These are phyloP conservation scores for Platycheirus albimanus DNA, from an alignment of 2,888 invertebrate genomes.

Conservation along the genomic window DNA sequence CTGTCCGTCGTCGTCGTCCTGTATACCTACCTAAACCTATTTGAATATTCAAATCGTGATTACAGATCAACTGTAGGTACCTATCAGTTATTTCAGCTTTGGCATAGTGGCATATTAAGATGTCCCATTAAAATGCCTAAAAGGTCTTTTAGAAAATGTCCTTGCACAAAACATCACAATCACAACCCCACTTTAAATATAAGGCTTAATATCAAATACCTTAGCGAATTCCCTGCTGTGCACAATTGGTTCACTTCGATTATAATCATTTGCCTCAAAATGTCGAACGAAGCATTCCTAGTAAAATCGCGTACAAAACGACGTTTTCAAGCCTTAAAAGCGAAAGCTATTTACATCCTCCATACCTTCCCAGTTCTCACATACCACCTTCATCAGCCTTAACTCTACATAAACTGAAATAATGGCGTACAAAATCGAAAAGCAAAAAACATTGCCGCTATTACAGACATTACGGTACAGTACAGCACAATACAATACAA, in stretches of 20 bases:
- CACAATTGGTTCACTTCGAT: constrained; percentile 51
- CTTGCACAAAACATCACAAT: neutral
- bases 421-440: constrained; percentile 62
- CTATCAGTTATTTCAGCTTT: neutral
- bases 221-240: constrained; percentile 22
- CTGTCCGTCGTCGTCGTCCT: no score
- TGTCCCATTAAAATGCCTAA: constrained; percentile 6
- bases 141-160: constrained; percentile 12
- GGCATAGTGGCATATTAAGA: neutral
- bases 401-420: constrained; percentile 35
- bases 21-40: neutral
- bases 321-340: constrained; percentile 27
- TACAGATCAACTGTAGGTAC: constrained; percentile 3
- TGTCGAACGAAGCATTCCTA: constrained; percentile 27
- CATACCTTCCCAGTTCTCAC: neutral
- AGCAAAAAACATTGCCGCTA: constrained; percentile 70
- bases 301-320: constrained; percentile 28
- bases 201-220: neutral
- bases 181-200: neutral
- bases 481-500: constrained; percentile 28
- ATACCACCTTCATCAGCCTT: neutral
- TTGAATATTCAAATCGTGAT: constrained; percentile 15
- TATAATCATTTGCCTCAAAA: constrained; percentile 38
- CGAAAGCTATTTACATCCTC: constrained; percentile 36
- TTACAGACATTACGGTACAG: neutral